Percentiles rank a stretch among this genome's conserved stretches.
These are phyloP conservation scores for Serranochromis macrocephalus DNA, from an alignment of 2,113 vertebrate genomes.

Conservation along the genomic window DNA sequence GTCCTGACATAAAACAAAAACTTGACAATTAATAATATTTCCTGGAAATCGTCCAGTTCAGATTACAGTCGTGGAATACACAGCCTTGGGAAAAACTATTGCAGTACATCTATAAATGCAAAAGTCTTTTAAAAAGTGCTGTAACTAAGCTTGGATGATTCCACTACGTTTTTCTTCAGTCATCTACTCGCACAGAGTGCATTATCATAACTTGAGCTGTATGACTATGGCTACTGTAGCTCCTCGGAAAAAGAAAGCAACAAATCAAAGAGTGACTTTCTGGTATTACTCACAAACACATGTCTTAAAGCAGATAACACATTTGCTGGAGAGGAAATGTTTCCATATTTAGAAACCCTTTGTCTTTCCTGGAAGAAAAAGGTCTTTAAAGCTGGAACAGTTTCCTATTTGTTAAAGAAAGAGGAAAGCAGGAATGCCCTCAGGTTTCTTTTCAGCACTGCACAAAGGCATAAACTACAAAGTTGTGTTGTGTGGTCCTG, in stretches of 20 bases:
- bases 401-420: not conserved
- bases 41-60: rapidly evolving
- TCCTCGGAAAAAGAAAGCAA: not conserved
- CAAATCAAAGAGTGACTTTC: not conserved
- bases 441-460: not conserved
- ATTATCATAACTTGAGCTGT: not conserved
- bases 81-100: not conserved
- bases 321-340: not conserved
- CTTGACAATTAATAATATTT: not conserved
- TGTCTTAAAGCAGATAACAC: not conserved
- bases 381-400: not conserved
- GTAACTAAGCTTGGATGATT: not conserved
- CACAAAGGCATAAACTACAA: not conserved
- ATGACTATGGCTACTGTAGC: not conserved
- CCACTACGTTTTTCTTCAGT: not conserved
- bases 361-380: not conserved
- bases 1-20: not conserved
- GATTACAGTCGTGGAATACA: not conserved
- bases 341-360: not conserved
- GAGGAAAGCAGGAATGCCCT: not conserved
- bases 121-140: not conserved
- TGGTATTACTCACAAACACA: not conserved
- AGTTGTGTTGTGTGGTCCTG: not conserved
- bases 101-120: not conserved
- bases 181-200: not conserved